These are phyloP conservation scores for Lagorchestes hirsutus DNA, from an alignment of 2,797 vertebrate genomes.

Conservation along the genomic window DNA sequence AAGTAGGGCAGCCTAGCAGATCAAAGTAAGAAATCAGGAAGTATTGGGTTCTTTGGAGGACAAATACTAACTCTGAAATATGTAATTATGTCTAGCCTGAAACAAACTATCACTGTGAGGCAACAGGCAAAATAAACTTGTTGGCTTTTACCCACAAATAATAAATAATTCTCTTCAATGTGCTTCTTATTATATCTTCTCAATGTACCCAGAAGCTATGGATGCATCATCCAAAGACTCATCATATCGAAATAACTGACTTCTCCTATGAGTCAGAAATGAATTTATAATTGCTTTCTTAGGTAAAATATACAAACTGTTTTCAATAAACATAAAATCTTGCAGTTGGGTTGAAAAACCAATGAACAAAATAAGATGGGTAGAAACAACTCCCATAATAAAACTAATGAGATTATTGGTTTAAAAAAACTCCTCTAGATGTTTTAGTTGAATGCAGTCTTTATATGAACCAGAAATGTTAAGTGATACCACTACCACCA, in stretches of 20 bases:
- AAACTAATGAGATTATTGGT: background rate
- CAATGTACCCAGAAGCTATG: background rate
- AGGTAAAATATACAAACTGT: background rate
- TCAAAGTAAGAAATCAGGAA: conserved; percentile 11
- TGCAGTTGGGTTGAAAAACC: background rate
- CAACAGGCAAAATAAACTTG: background rate
- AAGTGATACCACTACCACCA: background rate
- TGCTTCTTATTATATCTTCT: conserved; percentile 8
- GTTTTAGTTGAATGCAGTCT: background rate
- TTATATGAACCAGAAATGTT: background rate
- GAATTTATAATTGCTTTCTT: background rate
- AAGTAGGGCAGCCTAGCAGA: conserved; percentile 30
- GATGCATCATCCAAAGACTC: background rate
- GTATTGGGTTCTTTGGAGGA: background rate
- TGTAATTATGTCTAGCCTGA: background rate
- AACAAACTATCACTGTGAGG: background rate
- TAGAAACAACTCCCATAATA: background rate
- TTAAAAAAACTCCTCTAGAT: background rate
- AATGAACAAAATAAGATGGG: background rate
- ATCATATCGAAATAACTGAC: background rate
- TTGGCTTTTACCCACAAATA: conserved; percentile 7
- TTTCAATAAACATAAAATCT: background rate
- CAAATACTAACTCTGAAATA: background rate
- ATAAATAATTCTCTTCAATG: background rate
- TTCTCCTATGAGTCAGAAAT: background rate